A percentile compares a stretch with the other conserved stretches of the same genome.
These are phyloP conservation scores for Ichneumoninae sp. DNA, from an alignment of 2,888 invertebrate species.

Conservation along the genomic window DNA sequence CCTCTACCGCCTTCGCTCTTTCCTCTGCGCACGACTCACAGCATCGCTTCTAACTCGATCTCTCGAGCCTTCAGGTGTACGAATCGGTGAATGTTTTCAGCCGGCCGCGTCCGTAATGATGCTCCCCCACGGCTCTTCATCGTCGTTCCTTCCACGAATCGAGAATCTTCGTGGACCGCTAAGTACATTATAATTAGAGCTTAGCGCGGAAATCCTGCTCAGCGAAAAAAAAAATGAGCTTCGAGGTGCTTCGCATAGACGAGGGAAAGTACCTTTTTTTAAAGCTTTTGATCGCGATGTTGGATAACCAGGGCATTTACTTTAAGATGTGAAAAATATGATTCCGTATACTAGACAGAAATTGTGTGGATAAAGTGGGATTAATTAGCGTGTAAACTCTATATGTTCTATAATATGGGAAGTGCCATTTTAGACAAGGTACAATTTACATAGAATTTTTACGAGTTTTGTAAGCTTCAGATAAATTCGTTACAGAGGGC, in stretches of 20 bases:
- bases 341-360: not conserved
- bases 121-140: constrained; percentile 12
- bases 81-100: constrained; percentile 58
- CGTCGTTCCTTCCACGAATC: constrained; percentile 51
- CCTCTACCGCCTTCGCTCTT: constrained; percentile 63
- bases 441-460: not conserved
- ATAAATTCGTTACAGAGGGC: too few species aligned
- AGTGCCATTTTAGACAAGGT: not conserved
- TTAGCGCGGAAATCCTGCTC: not conserved
- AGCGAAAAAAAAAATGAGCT: not conserved
- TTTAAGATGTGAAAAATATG: not conserved
- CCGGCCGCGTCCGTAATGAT: not conserved
- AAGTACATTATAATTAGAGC: constrained; percentile 57
- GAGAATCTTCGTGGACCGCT: constrained; percentile 23
- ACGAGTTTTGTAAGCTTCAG: not conserved
- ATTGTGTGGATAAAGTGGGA: not conserved
- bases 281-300: not conserved
- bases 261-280: not conserved
- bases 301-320: not conserved
- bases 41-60: constrained; percentile 44
- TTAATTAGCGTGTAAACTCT: not conserved
- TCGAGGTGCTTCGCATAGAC: not conserved
- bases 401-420: not conserved
- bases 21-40: constrained; percentile 38
- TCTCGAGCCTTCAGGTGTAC: constrained; percentile 46